A percentile compares a stretch with the other conserved stretches of the same genome.
These are phyloP conservation scores for Stichodactyla mertensii DNA, from an alignment of 64 coral and sea anemone genomes.

Conservation along the genomic window DNA sequence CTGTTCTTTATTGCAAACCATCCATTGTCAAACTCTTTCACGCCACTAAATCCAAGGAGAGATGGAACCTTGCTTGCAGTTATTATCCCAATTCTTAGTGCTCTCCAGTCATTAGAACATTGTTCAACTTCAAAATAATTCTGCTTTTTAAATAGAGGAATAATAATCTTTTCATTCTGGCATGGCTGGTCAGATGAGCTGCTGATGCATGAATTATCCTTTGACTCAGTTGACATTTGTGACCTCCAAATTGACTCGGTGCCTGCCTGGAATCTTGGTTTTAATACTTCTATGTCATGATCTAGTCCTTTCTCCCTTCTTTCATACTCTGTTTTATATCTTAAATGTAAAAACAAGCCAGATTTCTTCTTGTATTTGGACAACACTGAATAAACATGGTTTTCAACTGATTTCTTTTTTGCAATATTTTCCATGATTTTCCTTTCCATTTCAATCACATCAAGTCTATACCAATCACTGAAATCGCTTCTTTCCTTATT, in stretches of 20 bases:
- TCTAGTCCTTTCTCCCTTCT: slow-evolving; percentile 12
- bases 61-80: slow-evolving; percentile 4
- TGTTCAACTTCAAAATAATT: background rate
- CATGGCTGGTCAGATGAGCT: background rate
- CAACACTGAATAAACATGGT: slow-evolving; percentile 28
- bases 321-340: slow-evolving; percentile 37
- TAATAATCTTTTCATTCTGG: background rate
- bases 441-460: slow-evolving; percentile 43
- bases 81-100: slow-evolving; percentile 3
- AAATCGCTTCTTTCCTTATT: slow-evolving; percentile 25
- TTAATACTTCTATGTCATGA: slow-evolving; percentile 15
- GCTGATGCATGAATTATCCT: background rate
- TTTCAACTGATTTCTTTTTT: slow-evolving; percentile 17
- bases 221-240: slow-evolving; percentile 1
- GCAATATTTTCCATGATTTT: slow-evolving; percentile 24
- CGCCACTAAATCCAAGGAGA: background rate
- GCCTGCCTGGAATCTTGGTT: slow-evolving; percentile 29
- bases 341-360: slow-evolving; percentile 34
- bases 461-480: slow-evolving; percentile 49
- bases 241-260: background rate
- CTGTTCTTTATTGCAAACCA: slow-evolving; percentile 52
- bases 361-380: slow-evolving; percentile 37
- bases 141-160: background rate
- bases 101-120: background rate
- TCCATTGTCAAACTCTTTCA: slow-evolving; percentile 33